Conservation (phyloP, 2,797 vertebrate species). For the Sebastes taczanowskii region DNA sequence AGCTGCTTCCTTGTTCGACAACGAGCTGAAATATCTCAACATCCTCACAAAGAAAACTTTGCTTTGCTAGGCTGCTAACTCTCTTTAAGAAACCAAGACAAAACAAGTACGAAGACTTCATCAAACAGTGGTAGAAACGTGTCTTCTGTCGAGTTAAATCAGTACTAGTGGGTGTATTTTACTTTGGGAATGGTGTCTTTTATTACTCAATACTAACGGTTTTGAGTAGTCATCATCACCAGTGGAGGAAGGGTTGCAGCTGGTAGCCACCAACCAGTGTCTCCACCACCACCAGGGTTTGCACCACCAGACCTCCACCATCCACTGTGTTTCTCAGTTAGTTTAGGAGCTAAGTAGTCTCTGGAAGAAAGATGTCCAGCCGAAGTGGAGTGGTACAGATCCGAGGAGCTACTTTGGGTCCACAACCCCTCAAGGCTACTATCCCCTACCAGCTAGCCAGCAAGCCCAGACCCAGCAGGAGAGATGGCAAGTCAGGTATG, state of each 20-base stretch:
- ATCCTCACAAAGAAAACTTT: constrained; percentile 83
- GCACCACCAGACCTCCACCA: constrained; percentile 33
- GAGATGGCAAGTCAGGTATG: constrained; percentile 79
- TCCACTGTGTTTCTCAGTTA: neutral
- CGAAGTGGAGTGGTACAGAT: constrained; percentile 58
- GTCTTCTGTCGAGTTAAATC: constrained; percentile 7
- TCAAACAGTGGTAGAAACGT: neutral
- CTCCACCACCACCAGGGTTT: constrained; percentile 19
- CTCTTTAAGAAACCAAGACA: too few species aligned
- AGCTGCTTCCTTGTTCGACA: constrained; percentile 73
- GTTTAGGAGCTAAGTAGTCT: neutral
- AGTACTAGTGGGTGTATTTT: neutral
- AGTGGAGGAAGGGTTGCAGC: constrained; percentile 60
- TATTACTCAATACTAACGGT: constrained; percentile 32
- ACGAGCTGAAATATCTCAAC: constrained; percentile 63
- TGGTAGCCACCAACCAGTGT: constrained; percentile 29
- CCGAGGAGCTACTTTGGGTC: constrained; percentile 69
- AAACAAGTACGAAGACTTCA: constrained; percentile 17
- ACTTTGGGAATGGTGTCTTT: neutral
- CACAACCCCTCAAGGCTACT: constrained; percentile 88
- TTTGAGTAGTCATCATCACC: constrained; percentile 50
- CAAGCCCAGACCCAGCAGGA: constrained; percentile 69
- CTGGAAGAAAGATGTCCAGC: constrained; percentile 66
- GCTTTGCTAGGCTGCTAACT: constrained; percentile 76
- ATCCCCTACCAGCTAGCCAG: constrained; percentile 85